Conservation (phyloP, 2,888 invertebrate genomes). For the Eupithecia tripunctaria region DNA sequence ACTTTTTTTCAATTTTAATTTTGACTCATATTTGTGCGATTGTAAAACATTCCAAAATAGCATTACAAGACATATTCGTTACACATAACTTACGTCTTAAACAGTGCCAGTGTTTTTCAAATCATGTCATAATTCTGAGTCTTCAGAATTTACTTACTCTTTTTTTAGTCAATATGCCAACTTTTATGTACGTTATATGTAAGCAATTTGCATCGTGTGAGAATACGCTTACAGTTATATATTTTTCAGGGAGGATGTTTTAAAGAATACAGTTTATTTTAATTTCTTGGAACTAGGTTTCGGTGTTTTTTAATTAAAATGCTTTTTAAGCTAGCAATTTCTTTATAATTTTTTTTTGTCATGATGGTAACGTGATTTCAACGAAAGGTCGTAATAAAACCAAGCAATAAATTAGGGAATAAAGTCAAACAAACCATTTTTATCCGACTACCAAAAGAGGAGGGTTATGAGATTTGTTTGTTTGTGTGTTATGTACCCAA, state of each 20-base stretch:
- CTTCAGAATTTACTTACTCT: too few relatives aligned
- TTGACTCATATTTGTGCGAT: too few relatives aligned
- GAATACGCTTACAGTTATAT: not conserved
- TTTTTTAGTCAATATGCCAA: not conserved
- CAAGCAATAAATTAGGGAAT: not conserved
- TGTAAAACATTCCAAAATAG: too few relatives aligned
- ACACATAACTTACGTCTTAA: too few relatives aligned
- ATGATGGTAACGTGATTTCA: not conserved
- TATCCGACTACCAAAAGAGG: too few relatives aligned
- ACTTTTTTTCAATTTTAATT: too few relatives aligned
- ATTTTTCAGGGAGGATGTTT: conserved; percentile 1
- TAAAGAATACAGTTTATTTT: conserved; percentile 1
- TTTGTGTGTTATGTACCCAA: too few relatives aligned
- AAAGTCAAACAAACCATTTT: not conserved
- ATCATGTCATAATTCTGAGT: not conserved
- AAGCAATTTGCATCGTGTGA: not conserved
- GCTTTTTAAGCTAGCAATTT: not conserved
- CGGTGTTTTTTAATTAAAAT: not conserved
- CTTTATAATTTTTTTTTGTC: not conserved
- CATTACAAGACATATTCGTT: too few relatives aligned
- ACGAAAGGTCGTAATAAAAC: not conserved
- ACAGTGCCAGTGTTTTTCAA: too few relatives aligned
- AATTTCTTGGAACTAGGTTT: not conserved
- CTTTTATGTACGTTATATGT: not conserved
- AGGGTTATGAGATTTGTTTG: too few relatives aligned